Evolutionary conservation across 2,113 vertebrate species (phyloP).

Genomic region (Passerina amoena): DNA sequence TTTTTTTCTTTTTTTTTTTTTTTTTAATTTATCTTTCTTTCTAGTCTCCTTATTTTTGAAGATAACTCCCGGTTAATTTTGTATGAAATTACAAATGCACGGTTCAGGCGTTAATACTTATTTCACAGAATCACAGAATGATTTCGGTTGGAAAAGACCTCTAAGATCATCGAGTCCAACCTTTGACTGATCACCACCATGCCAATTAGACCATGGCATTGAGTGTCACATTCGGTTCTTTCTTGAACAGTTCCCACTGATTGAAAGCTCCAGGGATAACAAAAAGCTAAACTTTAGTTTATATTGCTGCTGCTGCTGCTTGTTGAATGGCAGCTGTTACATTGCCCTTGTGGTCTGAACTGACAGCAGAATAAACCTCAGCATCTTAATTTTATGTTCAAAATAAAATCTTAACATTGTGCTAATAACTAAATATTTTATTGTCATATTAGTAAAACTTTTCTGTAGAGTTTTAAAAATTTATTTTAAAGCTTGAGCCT

Average conservation of each 20-base stretch:
- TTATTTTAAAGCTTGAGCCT: not conserved
- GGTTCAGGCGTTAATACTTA: not conserved
- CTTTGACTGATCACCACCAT: not conserved
- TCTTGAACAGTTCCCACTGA: not conserved
- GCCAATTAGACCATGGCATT: not conserved
- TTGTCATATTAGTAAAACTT: not conserved
- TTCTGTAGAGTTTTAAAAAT: not conserved
- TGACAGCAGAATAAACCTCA: not conserved
- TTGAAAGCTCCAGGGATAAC: not conserved
- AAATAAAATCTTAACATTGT: not conserved
- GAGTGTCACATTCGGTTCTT: not conserved
- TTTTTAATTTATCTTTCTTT: not conserved
- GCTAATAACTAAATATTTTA: not conserved
- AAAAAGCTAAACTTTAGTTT: not conserved
- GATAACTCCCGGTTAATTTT: not conserved
- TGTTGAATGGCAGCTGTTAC: not conserved
- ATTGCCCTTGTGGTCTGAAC: not conserved
- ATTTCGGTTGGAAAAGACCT: not conserved
- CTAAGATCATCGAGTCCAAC: not conserved
- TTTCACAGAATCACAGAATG: not conserved
- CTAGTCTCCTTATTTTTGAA: not conserved
- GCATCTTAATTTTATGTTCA: not conserved
- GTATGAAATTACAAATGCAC: not conserved
- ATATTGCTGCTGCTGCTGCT: not conserved
- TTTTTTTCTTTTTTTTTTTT: not conserved